Percentiles rank a stretch among this genome's conserved stretches.
Conservation (phyloP, 2,113 vertebrate species). For the Myanophis thanlyinensis region DNA sequence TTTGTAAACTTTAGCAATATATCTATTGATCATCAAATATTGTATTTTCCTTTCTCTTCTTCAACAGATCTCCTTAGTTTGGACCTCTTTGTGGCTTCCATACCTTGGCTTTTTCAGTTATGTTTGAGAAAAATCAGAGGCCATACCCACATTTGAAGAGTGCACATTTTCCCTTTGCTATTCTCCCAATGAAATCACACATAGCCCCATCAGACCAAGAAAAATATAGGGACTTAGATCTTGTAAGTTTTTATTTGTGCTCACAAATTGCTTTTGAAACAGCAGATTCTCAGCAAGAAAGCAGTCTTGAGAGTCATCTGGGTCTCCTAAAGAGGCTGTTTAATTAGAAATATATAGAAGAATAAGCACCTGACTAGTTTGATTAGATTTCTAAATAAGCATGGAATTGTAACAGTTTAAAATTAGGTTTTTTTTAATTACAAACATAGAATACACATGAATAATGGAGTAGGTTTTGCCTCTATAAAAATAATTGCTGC, state of each 20-base stretch:
- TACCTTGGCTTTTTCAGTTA: neutral
- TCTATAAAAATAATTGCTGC: neutral
- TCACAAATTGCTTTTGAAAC: neutral
- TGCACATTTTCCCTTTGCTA: neutral
- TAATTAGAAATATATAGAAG: neutral
- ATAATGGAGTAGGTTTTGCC: conserved; percentile 16
- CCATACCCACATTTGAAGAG: neutral
- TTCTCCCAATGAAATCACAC: neutral
- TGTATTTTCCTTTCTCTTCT: conserved; percentile 38
- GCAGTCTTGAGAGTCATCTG: neutral
- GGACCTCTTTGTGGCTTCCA: neutral
- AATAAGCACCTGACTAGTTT: neutral
- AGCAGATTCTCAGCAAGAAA: neutral
- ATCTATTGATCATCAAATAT: conserved; percentile 44
- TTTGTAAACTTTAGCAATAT: conserved; percentile 51
- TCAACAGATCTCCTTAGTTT: neutral
- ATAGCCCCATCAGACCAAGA: neutral
- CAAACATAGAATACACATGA: conserved; percentile 31
- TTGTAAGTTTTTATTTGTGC: neutral
- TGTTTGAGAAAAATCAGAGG: neutral
- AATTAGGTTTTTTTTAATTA: conserved; percentile 30
- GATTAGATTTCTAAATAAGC: neutral
- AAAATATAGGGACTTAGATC: neutral
- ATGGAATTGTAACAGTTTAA: conserved; percentile 12
- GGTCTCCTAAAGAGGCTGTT: neutral